Base-by-base conservation (phyloP, 2,113 vertebrate species). In the Caranx melampygus region DNA sequence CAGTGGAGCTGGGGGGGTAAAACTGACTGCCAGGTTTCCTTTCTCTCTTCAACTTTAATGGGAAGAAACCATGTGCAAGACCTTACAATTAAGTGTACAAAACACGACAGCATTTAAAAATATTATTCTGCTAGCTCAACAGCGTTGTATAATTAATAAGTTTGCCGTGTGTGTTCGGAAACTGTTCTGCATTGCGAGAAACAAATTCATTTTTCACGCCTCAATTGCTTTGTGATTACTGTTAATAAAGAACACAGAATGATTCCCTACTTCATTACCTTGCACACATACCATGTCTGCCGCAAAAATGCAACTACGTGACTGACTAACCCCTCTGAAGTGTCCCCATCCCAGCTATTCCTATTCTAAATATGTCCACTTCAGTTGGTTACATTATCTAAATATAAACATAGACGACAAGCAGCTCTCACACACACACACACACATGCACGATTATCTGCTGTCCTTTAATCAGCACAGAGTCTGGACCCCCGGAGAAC, bases 231-330 rank as follows among this genome's bases (percentile, higher is more conserved):
- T 88, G 88, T 92, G 90, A 94, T 93, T 92, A 92, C 89, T 91
- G 90, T 92, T 94, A 94, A 93, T 94, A 79, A 85, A 92, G 90
- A 91, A 92, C 88, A 92, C 90, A 90, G 87, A 93, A 79, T 82
- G 86, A 92, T 87, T 89, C 91, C 78, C 85, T 91, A 85, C 91
- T 91, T 90, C 92, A 93, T 93, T 92, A 92, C 81, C 81, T 84
- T 63, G 79, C 82, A 93, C 89, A 90, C 89, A 92, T 81, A 90
- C 58, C 80, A 78, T 80, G 84, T 84, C 89, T 90, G 88, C 87
- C 40, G 76, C 75, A 82, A 75, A 74, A 72, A 74, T 45, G 26
- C 11, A 68, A 76, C 79, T 78, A 88, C 80, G 81, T 89, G 88
- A 87, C 87, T 89, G 87, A 86, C 87, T 61, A 59, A 83, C 54